Evolutionary conservation across 2,888 invertebrate genomes (phyloP), one percentile per base, ranked within the genome.

Genomic region (Limulus polyphemus): DNA sequence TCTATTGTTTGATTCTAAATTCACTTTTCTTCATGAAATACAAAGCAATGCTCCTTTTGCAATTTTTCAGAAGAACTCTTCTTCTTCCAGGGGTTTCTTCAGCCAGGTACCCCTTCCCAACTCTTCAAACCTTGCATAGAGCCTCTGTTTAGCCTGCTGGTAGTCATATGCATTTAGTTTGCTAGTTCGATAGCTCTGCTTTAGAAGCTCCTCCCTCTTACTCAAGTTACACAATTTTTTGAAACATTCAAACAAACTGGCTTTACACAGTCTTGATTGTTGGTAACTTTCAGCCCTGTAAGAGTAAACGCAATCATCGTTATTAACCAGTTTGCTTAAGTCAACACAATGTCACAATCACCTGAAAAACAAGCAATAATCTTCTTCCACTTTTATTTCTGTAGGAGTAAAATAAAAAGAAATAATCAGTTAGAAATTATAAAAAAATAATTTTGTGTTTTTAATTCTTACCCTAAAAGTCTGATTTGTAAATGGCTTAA

Each of bases 61-160:
- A 1, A 32, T 32, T 32, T 32, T 32, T 32, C 32, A 32, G 32
- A 32, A 32, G 32, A 77, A 77, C 74, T 75, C 74, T 67, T 76
- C 74, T 67, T 77, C 76, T 66, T 77, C 77, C 16, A 73, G 69
- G 32, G 77, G 77, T 67, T 77, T 77, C 32, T 72, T 70, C 47
- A 77, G 73, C 77, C 77, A 77, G 10, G 69, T 69, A n/a, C 77
- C 75, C 65, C 70, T 73, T 51, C 72, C 71, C 57, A 72, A 71
- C 46, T 72, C 71, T 59, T 72, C 71, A 62, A 77, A 74, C 67
- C 73, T 70, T 52, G 70, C 67, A 56, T 73, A 63, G 71, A 77
- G 72, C 47, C 71, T 69, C 52, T 69, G 65, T 65, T 75, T 75
- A 11, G 76, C 75, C 32, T 69, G 48, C 63, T 74, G 73, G 67